Percentiles rank a stretch among this genome's conserved stretches.
These are phyloP conservation scores for Caloenas nicobarica DNA, from an alignment of 2,113 vertebrate genomes.

Conservation along the genomic window DNA sequence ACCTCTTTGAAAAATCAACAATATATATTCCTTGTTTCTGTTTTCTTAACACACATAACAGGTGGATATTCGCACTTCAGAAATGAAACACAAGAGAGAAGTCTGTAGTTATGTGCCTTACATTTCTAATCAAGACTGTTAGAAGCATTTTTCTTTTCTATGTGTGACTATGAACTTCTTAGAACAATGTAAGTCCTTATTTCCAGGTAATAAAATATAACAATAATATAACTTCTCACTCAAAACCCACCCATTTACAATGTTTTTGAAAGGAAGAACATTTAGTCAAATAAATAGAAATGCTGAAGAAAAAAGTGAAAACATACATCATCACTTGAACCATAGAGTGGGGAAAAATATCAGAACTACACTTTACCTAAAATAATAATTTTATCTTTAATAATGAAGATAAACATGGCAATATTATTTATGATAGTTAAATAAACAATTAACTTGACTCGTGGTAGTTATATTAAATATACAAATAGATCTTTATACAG, in stretches of 20 bases:
- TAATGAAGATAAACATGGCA: background rate
- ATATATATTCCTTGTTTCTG: background rate
- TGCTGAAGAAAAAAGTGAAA: background rate
- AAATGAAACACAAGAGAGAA: background rate
- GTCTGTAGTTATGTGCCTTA: accelerated
- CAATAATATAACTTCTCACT: background rate
- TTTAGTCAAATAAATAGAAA: background rate
- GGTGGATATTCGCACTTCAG: background rate
- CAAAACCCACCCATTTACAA: background rate
- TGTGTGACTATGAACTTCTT: background rate
- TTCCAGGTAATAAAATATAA: background rate
- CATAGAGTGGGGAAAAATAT: background rate
- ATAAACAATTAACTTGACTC: background rate
- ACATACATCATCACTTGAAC: background rate
- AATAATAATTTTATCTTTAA: background rate
- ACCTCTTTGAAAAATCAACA: background rate
- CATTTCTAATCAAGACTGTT: background rate
- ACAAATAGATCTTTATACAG: background rate
- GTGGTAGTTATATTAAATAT: background rate
- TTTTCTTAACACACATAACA: accelerated
- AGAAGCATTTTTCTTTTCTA: background rate
- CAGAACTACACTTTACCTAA: background rate
- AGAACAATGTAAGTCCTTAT: background rate
- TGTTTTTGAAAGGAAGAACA: background rate
- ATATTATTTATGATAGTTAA: background rate